Conservation (phyloP, 2,797 vertebrate species). For the Picus viridis region DNA sequence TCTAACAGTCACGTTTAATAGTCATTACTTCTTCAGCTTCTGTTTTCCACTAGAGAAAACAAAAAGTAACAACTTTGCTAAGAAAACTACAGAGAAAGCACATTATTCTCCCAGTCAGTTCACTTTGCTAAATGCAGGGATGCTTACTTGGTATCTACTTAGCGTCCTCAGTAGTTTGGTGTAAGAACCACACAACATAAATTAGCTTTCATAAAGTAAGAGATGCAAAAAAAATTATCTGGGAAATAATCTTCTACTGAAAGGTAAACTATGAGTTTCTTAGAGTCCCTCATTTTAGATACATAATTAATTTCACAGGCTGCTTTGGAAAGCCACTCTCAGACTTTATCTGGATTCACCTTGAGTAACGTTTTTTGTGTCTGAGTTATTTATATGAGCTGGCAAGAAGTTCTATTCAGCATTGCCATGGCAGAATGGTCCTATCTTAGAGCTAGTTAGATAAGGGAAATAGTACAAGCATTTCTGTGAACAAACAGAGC, state of each 20-base stretch:
- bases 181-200: background rate
- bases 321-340: background rate
- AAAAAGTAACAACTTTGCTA: background rate
- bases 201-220: background rate
- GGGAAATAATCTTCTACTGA: background rate
- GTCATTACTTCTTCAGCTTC: background rate
- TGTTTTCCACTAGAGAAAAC: background rate
- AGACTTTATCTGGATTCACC: background rate
- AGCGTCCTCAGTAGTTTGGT: background rate
- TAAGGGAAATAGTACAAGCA: background rate
- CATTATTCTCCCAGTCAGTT: background rate
- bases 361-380: background rate
- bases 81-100: background rate
- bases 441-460: background rate
- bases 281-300: background rate
- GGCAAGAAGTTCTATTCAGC: background rate
- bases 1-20: background rate
- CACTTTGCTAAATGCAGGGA: background rate
- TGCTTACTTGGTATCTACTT: background rate
- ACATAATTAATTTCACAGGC: background rate
- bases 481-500: background rate
- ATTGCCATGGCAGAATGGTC: background rate
- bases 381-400: background rate
- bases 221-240: background rate
- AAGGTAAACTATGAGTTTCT: background rate